These are phyloP conservation scores for Mythimna lalbum DNA, from an alignment of 2,888 invertebrate species.

Conservation along the genomic window DNA sequence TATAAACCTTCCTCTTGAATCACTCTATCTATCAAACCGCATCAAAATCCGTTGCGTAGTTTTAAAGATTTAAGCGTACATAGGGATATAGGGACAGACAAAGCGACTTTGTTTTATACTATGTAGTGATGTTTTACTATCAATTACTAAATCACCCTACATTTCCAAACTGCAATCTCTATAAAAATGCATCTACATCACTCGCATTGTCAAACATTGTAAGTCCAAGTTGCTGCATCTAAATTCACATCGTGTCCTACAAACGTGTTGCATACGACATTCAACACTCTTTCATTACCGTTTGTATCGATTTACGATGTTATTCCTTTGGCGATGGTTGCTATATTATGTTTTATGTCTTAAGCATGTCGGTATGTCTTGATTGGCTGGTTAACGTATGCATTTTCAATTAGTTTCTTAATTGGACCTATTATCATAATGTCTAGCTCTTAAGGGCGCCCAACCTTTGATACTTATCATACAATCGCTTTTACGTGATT, in stretches of 20 bases:
- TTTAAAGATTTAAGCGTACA: too few species aligned
- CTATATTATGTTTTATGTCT: conserved; percentile 23
- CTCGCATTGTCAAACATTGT: conserved; percentile 8
- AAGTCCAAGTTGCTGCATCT: background rate
- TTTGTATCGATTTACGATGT: conserved; percentile 23
- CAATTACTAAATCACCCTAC: background rate
- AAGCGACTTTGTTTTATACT: too few species aligned
- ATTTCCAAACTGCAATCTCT: background rate
- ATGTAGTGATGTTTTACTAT: too few species aligned
- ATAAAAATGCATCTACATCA: background rate
- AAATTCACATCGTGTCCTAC: conserved; percentile 32
- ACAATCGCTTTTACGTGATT: too few species aligned
- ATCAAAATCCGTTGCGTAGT: too few species aligned
- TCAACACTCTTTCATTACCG: conserved; percentile 39
- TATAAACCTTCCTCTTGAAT: too few species aligned
- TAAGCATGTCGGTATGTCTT: conserved; percentile 23
- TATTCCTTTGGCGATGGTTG: conserved; percentile 5
- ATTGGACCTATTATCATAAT: background rate
- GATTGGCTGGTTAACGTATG: background rate
- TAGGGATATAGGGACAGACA: too few species aligned
- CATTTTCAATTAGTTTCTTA: conserved; percentile 15
- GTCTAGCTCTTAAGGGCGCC: background rate
- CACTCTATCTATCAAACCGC: too few species aligned
- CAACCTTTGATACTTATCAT: too few species aligned
- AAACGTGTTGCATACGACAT: conserved; percentile 33